Conservation (phyloP, 2,797 vertebrate genomes). For the Myotis findleyi region DNA sequence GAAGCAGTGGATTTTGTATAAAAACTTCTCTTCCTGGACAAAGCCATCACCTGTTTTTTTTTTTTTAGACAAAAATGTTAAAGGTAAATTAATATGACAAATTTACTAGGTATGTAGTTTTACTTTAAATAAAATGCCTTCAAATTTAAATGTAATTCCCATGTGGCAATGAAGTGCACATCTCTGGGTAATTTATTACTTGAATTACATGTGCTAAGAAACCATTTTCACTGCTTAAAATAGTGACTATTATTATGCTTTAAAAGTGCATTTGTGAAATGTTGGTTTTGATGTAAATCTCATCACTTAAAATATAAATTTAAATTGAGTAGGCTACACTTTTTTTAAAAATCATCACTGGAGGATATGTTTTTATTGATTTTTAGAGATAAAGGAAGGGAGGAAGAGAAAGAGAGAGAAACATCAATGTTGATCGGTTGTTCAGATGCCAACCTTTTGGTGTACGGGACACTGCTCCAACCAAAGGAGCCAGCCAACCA, state of each 20-base stretch:
- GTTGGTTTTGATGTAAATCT: constrained; percentile 61
- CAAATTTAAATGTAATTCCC: constrained; percentile 62
- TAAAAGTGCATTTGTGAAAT: constrained; percentile 71
- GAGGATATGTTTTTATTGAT: not conserved
- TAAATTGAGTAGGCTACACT: not conserved
- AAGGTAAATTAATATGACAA: constrained; percentile 48
- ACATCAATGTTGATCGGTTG: not conserved
- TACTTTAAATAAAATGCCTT: constrained; percentile 52
- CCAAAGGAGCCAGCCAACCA: not conserved
- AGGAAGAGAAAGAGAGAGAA: not conserved
- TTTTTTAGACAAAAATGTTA: constrained; percentile 61
- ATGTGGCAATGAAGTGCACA: constrained; percentile 30
- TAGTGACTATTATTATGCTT: constrained; percentile 43
- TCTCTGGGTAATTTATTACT: constrained; percentile 37
- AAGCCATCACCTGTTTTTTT: constrained; percentile 48
- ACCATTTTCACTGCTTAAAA: constrained; percentile 53
- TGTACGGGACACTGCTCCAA: not conserved
- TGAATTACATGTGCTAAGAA: constrained; percentile 41
- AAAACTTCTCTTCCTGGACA: constrained; percentile 22
- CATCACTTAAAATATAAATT: constrained; percentile 33
- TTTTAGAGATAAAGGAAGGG: not conserved
- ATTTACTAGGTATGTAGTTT: constrained; percentile 53
- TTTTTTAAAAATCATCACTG: not conserved
- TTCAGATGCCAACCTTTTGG: not conserved
- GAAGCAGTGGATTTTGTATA: constrained; percentile 30